Evolutionary conservation across 2,888 invertebrate species (phyloP), one percentile per base, ranked within the genome.

Genomic region (Digitonthophagus gazella): DNA sequence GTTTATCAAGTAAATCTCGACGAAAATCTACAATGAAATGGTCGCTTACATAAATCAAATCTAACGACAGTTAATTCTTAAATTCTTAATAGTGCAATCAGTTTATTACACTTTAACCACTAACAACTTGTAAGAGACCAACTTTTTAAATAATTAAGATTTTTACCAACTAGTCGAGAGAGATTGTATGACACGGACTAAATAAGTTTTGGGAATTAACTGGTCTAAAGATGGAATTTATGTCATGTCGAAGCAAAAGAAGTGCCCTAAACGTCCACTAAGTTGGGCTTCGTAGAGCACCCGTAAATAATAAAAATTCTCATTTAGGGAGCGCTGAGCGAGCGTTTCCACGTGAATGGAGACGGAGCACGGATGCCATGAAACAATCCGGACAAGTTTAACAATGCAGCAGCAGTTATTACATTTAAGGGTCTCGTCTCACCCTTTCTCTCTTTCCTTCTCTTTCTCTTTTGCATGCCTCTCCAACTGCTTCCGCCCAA

Each of bases 401-500:
- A 69, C 67, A 69, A 69, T 69, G 65, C 67, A 69, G 58, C 64
- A 44, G 67, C 55, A 64, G 67, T 69, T 67, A 67, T 67, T 69
- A 67, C 67, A 55, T 64, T 69, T 65, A 65, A 57, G 54, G 58
- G 67, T 56, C 16, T n/a, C 28, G 69, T 61, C 28, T 44, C 28
- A 11, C 28, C 28, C 28, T 11, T 44, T 44, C 6, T 44, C 28
- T 44, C 28, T 3, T 44, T 44, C 28, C 11, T 11, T 44, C 28
- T 44, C 28, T 44, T 8, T 8, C 28, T 44, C 28, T 11, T 11
- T 44, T 58, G 20, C 28, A 22, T n/a, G 65, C 58, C 64, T 20
- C 67, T 58, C 65, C 65, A 69, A 69, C 67, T 67, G 67, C 67
- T 69, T 67, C 67, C 65, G 67, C 65, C 66, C 64, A 69, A 69